These are phyloP conservation scores for Trichosurus vulpecula DNA, from an alignment of 2,797 vertebrate species.

Conservation along the genomic window DNA sequence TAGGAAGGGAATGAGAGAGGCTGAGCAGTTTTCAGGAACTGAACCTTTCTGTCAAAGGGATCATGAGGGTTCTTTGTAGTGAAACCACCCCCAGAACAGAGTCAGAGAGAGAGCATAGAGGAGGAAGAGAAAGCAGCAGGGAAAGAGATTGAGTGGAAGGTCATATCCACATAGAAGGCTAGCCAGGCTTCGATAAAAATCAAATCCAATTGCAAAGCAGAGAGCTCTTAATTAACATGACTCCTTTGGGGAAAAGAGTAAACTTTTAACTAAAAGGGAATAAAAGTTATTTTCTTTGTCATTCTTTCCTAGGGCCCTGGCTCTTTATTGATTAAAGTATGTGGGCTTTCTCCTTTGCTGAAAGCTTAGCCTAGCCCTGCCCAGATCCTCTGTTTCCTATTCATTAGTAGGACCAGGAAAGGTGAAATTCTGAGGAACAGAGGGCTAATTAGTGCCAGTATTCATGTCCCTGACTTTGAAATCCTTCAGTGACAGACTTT, in stretches of 20 bases:
- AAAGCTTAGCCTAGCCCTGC: not conserved
- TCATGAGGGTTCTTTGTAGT: not conserved
- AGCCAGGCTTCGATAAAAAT: slow-evolving; percentile 23
- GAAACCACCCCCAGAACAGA: not conserved
- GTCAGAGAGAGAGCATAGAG: not conserved
- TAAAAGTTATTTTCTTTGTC: slow-evolving; percentile 13
- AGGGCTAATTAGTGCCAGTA: slow-evolving; percentile 70
- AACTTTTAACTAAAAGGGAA: slow-evolving; percentile 21
- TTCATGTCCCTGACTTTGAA: slow-evolving; percentile 57
- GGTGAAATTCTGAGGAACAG: slow-evolving; percentile 48
- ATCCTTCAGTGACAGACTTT: slow-evolving; percentile 62
- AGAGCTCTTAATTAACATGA: slow-evolving; percentile 48
- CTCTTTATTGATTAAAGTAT: slow-evolving; percentile 42
- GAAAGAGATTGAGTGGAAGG: not conserved
- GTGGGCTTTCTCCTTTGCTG: not conserved
- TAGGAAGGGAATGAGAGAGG: not conserved
- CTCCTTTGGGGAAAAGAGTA: not conserved
- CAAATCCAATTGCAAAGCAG: slow-evolving; percentile 40
- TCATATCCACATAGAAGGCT: not conserved
- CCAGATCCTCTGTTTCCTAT: slow-evolving; percentile 60
- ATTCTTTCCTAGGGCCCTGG: slow-evolving; percentile 14
- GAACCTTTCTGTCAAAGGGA: not conserved
- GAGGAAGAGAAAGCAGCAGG: not conserved
- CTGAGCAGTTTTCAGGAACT: not conserved
- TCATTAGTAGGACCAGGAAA: slow-evolving; percentile 58